Conservation (phyloP, 2,113 vertebrate genomes). For the Promerops cafer region DNA sequence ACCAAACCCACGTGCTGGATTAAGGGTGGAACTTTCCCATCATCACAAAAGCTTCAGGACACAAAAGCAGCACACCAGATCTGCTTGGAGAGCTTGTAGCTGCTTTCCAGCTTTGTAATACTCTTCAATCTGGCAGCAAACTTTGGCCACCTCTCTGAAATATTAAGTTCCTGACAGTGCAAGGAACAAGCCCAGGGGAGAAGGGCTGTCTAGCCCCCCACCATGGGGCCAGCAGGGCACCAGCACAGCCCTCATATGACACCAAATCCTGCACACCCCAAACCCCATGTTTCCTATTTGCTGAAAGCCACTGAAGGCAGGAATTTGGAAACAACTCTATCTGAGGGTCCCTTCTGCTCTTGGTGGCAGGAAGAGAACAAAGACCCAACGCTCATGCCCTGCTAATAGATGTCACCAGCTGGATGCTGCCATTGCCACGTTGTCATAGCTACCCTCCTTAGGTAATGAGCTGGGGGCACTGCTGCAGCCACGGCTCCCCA, state of each 20-base stretch:
- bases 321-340: neutral
- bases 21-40: neutral
- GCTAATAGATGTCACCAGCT: neutral
- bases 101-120: neutral
- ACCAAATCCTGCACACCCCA: neutral
- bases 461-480: neutral
- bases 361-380: neutral
- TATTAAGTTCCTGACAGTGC: neutral
- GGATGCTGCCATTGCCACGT: neutral
- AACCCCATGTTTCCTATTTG: accelerated
- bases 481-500: neutral
- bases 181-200: neutral
- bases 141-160: neutral
- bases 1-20: neutral
- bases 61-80: accelerated
- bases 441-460: neutral
- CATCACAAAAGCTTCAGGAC: accelerated
- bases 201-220: neutral
- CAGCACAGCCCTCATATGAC: neutral
- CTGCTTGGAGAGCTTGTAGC: neutral
- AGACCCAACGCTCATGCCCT: neutral
- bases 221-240: neutral
- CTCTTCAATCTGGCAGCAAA: neutral
- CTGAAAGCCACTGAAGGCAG: neutral
- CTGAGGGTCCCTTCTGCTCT: neutral